Evolutionary conservation across 1,140 invertebrate genomes (phyloP).

Genomic region (Drosophila hydei): DNA sequence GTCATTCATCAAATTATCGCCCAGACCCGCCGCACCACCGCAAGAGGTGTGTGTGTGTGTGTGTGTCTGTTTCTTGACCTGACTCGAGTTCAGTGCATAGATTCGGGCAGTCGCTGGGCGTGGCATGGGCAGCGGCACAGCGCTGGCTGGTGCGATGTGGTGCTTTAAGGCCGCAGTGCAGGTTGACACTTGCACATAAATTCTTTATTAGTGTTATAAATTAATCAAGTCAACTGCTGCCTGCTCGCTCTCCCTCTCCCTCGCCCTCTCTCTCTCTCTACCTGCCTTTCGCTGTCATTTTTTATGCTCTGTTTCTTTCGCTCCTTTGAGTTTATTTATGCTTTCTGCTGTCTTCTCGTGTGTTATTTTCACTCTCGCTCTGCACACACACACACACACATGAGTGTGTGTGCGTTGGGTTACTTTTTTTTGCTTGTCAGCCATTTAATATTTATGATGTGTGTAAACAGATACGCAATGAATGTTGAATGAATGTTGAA

Average conservation of each 20-base stretch:
- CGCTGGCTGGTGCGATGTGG: conserved; percentile 26
- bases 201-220: conserved; percentile 82
- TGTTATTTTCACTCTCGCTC: conserved; percentile 35
- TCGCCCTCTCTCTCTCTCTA: conserved; percentile 30
- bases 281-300: conserved; percentile 11
- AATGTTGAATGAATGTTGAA: conserved; percentile 69
- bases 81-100: conserved; percentile 44
- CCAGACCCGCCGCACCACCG: conserved; percentile 7
- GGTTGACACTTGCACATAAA: conserved; percentile 79
- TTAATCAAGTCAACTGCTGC: conserved; percentile 74
- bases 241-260: conserved; percentile 34
- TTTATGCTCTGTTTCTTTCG: conserved; percentile 4
- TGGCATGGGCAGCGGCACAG: neutral
- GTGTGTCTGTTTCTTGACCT: conserved; percentile 62
- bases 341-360: conserved; percentile 27
- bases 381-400: neutral
- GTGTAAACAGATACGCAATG: conserved; percentile 78
- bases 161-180: conserved; percentile 63
- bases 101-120: neutral
- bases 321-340: conserved; percentile 4
- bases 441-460: conserved; percentile 78
- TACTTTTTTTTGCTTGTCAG: conserved; percentile 55
- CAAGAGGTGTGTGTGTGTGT: conserved; percentile 11
- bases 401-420: conserved; percentile 10
- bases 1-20: conserved; percentile 76